These are phyloP conservation scores for Belonocnema kinseyi DNA, from an alignment of 1,140 invertebrate genomes.

Conservation along the genomic window DNA sequence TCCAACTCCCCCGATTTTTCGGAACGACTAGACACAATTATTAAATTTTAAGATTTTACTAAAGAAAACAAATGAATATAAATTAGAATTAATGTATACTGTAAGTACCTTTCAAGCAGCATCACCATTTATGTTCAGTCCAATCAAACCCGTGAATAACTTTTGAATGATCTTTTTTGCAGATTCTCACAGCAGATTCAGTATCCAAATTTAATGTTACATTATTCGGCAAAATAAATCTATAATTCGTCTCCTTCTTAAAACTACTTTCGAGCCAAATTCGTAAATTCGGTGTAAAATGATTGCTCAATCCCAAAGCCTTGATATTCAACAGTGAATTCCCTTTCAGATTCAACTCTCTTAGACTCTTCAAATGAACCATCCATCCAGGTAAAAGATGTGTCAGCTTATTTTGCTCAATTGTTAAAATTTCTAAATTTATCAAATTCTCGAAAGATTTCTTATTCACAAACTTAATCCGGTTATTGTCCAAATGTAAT, in stretches of 20 bases:
- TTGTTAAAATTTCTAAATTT: not conserved
- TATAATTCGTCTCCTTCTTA: not conserved
- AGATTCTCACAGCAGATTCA: conserved; percentile 8
- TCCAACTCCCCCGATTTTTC: too few species aligned
- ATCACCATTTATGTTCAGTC: not conserved
- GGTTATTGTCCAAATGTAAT: conserved; percentile 23
- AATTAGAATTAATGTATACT: too few species aligned
- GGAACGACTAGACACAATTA: too few species aligned
- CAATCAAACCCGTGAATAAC: conserved; percentile 5
- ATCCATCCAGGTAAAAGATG: not conserved
- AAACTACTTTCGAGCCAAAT: not conserved
- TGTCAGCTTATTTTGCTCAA: conserved; percentile 12
- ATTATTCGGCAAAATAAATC: not conserved
- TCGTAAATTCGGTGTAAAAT: not conserved
- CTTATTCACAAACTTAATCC: not conserved
- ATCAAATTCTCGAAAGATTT: not conserved
- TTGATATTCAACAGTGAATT: not conserved
- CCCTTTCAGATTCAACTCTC: not conserved
- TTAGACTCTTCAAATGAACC: not conserved
- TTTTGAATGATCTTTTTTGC: not conserved
- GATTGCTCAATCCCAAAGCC: not conserved
- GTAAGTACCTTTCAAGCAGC: too few species aligned
- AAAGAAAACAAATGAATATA: too few species aligned
- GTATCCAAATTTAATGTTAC: not conserved
- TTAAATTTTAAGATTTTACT: too few species aligned